phyloP scores from a whole-genome alignment of 1,140 invertebrate genomes.

The Drosophila nannoptera region DNA sequence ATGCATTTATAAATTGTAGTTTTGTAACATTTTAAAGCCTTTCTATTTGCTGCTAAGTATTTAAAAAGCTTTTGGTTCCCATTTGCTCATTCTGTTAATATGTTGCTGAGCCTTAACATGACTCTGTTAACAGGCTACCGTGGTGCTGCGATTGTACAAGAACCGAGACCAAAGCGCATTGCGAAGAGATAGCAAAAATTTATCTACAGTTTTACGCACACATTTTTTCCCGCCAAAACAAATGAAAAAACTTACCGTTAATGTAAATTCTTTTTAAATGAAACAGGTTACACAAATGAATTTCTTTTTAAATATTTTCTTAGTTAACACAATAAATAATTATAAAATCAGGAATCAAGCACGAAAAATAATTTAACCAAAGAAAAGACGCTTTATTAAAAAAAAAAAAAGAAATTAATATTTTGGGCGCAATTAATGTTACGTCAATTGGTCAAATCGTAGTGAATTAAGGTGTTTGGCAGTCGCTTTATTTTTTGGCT shows the following conservation, averaged over 20 bases:
- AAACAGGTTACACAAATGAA: slow-evolving; percentile 48
- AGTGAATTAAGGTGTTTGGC: slow-evolving; percentile 30
- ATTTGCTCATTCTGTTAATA: neutral
- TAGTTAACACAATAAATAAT: slow-evolving; percentile 53
- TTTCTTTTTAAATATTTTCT: slow-evolving; percentile 29
- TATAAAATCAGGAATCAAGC: slow-evolving; percentile 51
- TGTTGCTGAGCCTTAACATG: slow-evolving; percentile 23
- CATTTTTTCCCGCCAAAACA: slow-evolving; percentile 56
- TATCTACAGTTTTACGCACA: slow-evolving; percentile 1
- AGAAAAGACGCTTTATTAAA: slow-evolving; percentile 45
- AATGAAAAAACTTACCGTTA: slow-evolving; percentile 55
- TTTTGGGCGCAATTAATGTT: slow-evolving; percentile 46
- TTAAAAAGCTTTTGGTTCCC: neutral
- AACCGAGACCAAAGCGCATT: slow-evolving; percentile 44
- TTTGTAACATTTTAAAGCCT: neutral
- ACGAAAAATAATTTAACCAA: slow-evolving; percentile 33
- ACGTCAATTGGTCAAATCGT: slow-evolving; percentile 69
- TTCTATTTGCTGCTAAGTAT: neutral
- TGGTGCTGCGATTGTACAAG: slow-evolving; percentile 37
- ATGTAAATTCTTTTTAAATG: slow-evolving; percentile 20
- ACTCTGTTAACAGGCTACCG: neutral
- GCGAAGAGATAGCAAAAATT: slow-evolving; percentile 3
- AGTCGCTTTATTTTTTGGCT: slow-evolving; percentile 53
- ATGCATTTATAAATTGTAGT: neutral
- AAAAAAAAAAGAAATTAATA: slow-evolving; percentile 37